Conservation (phyloP, 2,888 invertebrate genomes). For the Platycheirus albimanus region DNA sequence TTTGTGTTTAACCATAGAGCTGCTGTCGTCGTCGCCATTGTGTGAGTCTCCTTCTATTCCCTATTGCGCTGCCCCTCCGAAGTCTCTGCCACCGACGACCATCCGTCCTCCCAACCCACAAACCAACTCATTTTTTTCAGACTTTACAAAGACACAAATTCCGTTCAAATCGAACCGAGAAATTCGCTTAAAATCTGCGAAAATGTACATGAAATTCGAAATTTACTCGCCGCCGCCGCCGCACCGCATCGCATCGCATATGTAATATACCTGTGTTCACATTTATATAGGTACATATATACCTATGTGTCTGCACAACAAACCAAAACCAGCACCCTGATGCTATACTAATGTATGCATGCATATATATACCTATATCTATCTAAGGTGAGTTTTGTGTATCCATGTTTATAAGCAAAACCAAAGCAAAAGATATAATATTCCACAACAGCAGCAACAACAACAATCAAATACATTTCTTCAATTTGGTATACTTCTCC, state of each 20-base stretch:
- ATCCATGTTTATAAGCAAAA: slow-evolving; percentile 41
- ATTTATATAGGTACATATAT: slow-evolving; percentile 32
- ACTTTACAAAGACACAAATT: slow-evolving; percentile 49
- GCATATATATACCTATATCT: not conserved
- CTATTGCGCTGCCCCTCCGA: slow-evolving; percentile 23
- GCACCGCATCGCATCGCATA: slow-evolving; percentile 28
- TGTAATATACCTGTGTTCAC: slow-evolving; percentile 45
- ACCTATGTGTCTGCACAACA: slow-evolving; percentile 34
- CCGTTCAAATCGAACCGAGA: slow-evolving; percentile 67
- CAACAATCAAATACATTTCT: slow-evolving; percentile 41
- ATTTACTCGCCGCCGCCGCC: slow-evolving; percentile 40
- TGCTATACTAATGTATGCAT: slow-evolving; percentile 1
- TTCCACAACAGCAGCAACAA: slow-evolving; percentile 20
- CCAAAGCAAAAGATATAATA: slow-evolving; percentile 40
- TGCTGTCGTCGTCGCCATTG: slow-evolving; percentile 61
- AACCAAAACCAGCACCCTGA: slow-evolving; percentile 39
- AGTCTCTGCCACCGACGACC: slow-evolving; percentile 6
- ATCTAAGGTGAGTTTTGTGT: not conserved
- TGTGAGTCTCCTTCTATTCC: slow-evolving; percentile 44
- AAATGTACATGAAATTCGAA: slow-evolving; percentile 69
- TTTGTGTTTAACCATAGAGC: slow-evolving; percentile 58
- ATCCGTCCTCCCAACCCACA: not conserved
- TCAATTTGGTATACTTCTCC: slow-evolving; percentile 57
- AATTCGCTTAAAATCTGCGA: slow-evolving; percentile 69
- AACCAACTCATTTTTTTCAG: slow-evolving; percentile 31